Conservation (phyloP, 1,140 invertebrate species). For the Meloidogyne hapla region DNA sequence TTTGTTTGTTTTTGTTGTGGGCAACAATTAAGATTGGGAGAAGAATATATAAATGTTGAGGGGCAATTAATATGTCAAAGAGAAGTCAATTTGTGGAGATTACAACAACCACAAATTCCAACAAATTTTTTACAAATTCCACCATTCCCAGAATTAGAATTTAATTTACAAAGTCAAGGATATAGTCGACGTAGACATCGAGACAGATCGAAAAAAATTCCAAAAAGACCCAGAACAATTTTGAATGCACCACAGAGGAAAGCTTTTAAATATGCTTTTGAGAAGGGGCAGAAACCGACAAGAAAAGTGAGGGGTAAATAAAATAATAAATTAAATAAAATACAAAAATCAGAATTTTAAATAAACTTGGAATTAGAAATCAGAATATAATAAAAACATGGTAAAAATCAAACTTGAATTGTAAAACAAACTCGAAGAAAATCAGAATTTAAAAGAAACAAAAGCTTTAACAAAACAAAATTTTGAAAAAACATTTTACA, state of each 20-base stretch:
- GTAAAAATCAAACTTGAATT: background rate
- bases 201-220: slow-evolving; percentile 32
- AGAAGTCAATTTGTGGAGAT: slow-evolving; percentile 29
- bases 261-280: slow-evolving; percentile 44
- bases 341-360: slow-evolving; percentile 57
- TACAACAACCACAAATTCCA: slow-evolving; percentile 17
- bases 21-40: slow-evolving; percentile 27
- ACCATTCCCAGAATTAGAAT: slow-evolving; percentile 20
- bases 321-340: slow-evolving; percentile 69
- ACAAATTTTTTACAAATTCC: slow-evolving; percentile 22
- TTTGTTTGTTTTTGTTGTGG: slow-evolving; percentile 39
- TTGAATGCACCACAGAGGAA: slow-evolving; percentile 41
- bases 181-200: background rate
- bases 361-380: background rate
- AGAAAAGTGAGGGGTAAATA: slow-evolving; percentile 73
- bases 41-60: slow-evolving; percentile 32
- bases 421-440: background rate
- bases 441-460: background rate
- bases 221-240: slow-evolving; percentile 45
- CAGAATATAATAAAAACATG: background rate
- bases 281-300: slow-evolving; percentile 41
- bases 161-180: slow-evolving; percentile 8
- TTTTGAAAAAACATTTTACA: background rate
- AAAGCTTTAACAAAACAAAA: too few species aligned
- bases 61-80: slow-evolving; percentile 40